These are phyloP conservation scores for Bombus breviceps DNA, from an alignment of 1,140 invertebrate species.

Conservation along the genomic window DNA sequence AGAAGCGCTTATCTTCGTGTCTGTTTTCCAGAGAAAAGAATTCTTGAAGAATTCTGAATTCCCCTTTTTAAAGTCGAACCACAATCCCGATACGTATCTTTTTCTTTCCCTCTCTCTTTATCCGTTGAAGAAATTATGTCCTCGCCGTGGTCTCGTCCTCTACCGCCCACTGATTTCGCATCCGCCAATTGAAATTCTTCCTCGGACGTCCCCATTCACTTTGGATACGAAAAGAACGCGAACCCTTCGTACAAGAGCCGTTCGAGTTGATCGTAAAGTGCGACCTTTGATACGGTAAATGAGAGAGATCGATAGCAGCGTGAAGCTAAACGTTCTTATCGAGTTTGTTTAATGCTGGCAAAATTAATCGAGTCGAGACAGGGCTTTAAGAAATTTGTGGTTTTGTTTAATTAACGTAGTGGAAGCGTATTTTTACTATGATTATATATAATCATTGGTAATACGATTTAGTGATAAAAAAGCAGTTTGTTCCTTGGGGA, in stretches of 20 bases:
- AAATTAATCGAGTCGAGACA: background rate
- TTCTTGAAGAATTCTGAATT: background rate
- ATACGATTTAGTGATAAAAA: background rate
- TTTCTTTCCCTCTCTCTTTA: background rate
- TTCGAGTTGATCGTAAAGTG: background rate
- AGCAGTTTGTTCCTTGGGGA: background rate
- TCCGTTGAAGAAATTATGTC: conserved; percentile 4
- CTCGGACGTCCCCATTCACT: background rate
- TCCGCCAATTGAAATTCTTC: conserved; percentile 34
- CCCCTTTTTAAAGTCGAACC: conserved; percentile 54
- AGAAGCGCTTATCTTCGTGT: background rate
- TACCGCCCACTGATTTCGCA: too few relatives aligned
- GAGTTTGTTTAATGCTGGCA: background rate
- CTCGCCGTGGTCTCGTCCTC: background rate
- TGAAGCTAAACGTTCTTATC: background rate
- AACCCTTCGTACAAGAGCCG: background rate
- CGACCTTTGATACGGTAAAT: background rate
- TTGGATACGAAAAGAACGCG: background rate
- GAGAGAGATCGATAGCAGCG: conserved; percentile 18
- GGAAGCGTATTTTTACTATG: background rate
- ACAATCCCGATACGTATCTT: conserved; percentile 26
- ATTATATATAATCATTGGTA: background rate
- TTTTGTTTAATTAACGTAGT: background rate
- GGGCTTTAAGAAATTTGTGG: background rate
- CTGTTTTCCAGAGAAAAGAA: conserved; percentile 19